Conservation (phyloP, 2,888 invertebrate genomes). For the Siphlonurus alternatus region DNA sequence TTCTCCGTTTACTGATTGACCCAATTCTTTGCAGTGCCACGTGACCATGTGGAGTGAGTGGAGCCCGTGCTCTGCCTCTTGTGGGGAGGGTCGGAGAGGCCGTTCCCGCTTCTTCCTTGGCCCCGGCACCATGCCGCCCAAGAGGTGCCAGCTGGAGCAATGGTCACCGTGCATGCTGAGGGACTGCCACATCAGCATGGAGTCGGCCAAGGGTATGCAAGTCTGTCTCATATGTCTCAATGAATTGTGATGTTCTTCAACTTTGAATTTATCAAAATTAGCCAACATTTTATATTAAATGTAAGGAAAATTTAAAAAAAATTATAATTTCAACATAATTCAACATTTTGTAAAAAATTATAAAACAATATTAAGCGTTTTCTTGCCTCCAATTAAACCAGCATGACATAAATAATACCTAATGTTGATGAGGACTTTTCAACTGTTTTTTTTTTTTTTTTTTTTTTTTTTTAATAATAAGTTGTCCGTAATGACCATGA, state of each 20-base stretch:
- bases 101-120: conserved; percentile 51
- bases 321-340: no score
- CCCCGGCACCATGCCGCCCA: neutral
- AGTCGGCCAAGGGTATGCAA: neutral
- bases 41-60: conserved; percentile 83
- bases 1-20: no score
- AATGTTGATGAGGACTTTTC: neutral
- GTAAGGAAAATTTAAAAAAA: no score
- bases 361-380: no score
- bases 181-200: neutral
- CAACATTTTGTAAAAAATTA: no score
- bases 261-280: no score
- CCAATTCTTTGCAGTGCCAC: conserved; percentile 34
- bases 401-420: neutral
- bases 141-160: neutral
- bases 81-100: conserved; percentile 52
- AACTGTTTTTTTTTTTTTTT: neutral
- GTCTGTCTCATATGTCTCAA: no score
- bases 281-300: no score
- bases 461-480: neutral
- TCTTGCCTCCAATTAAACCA: no score
- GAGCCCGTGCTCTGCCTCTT: conserved; percentile 81
- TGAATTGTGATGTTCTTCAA: no score
- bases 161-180: neutral
- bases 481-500: no score